Evolutionary conservation across 2,797 vertebrate genomes (phyloP), one percentile per base, ranked within the genome.

Genomic region (Argentina silus): DNA sequence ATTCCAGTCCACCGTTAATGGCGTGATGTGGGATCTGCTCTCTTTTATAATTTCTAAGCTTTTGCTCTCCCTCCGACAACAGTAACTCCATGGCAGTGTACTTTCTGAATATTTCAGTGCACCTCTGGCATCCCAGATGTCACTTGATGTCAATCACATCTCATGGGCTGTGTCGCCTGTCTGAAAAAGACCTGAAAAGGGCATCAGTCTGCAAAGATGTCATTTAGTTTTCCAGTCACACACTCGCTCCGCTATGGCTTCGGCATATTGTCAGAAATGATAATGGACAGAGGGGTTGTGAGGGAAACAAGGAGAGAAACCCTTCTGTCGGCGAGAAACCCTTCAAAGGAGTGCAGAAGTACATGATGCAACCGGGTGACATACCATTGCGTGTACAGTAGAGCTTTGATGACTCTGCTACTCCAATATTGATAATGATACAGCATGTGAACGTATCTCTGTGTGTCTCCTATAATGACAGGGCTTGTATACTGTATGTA

Each of bases 341-440:
- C 15, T 84, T 83, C 67, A 80, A 81, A 82, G 78, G 77, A 84
- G 73, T 19, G 45, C 55, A 74, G 67, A 42, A 67, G 55, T 19
- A 80, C 78, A 75, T 90, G 87, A 92, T 88, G 88, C 85, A 91
- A 90, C 70, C 42, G 56, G 51, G 27, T 80, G 86, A 87, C 90
- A 88, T 81, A 77, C 77, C 65, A 66, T 73, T 50, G 45, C 44
- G 50, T 63, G 17, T 36, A 36, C 27, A 19, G 64, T 5, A 23
- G 44, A 57, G 71, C 79, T 84, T 81, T 86, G 79, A 81, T 81
- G 72, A 70, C 43, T 73, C 50, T 47, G 71, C 36, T 67, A 65
- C 75, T 72, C 59, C 45, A 70, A 73, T 73, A 68, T 77, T 61
- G 78, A 50, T 71, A 47, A 50, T 56, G 51, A 75, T 60, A 51